Base-by-base conservation (phyloP, 2,888 invertebrate species). In the Pseudococcus viburni region DNA sequence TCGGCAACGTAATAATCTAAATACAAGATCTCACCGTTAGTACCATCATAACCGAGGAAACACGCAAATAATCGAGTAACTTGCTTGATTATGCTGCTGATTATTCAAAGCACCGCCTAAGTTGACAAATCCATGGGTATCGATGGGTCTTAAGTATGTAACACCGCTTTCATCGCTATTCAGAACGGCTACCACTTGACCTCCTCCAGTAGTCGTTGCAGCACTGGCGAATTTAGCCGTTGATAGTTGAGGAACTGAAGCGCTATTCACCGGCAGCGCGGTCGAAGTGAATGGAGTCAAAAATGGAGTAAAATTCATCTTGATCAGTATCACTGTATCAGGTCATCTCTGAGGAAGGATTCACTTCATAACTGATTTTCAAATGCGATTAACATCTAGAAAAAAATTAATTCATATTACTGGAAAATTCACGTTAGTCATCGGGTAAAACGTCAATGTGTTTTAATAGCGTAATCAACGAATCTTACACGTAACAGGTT, bases 221-320 rank as follows among this genome's bases (percentile, higher is more conserved):
- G 88, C 84, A 55, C 59, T 88, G 46, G 88, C 64, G 73, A 88
- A 88, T 83, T 89, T 86, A 9, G 77, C 68, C 88, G 89, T 73
- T 22, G 89, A 86, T 15, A 89, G 89, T 68, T 90, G 89, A 88
- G 89, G 89, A 59, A 83, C 77, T 26, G 86, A 73, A 22, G 59
- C 88, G 59, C 88, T 95, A 95, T 91, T 96, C 96, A 59, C 92
- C 92, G 1, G 95, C 93, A 26, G 94, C 93, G 26, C 94, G 92
- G 91, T 94, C 94, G 91, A 94, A 39, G 94, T 93, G 89, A 94
- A 94, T 91, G 94, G 92, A 92, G 93, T 92, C 91, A 93, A 93
- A 91, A 95, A 96, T 89, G 95, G 94, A 89, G 95, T 94, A 91
- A 96, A 96, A 93, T 96, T 96, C 96, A 96, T 96, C 90, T 93